Evolutionary conservation across 2,797 vertebrate species (phyloP).

Genomic region (Oreonectes daqikongensis): DNA sequence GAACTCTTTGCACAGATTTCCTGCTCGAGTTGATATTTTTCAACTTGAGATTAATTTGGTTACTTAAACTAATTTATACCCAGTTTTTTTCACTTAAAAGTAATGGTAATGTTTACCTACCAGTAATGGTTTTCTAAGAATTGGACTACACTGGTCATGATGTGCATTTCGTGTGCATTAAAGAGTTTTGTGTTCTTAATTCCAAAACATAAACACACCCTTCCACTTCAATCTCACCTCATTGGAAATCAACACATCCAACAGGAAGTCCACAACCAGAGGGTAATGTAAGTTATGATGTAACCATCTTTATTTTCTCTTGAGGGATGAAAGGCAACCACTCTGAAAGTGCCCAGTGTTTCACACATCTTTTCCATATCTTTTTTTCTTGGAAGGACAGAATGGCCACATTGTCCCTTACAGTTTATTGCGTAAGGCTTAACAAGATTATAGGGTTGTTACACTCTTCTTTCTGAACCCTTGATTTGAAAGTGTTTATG

Average conservation of each 20-base stretch:
- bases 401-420: constrained; percentile 46
- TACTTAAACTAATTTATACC: no score
- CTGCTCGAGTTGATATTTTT: no score
- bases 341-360: constrained; percentile 56
- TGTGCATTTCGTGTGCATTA: no score
- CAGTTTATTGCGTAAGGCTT: constrained; percentile 34
- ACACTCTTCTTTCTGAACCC: constrained; percentile 36
- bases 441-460: constrained; percentile 45
- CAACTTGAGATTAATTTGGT: no score
- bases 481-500: constrained; percentile 10
- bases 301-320: constrained; percentile 57
- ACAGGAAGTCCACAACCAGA: constrained; percentile 21
- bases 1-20: no score
- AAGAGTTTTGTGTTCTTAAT: no score
- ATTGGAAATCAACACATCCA: constrained; percentile 20
- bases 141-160: no score
- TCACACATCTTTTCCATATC: constrained; percentile 48
- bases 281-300: constrained; percentile 69
- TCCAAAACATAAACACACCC: constrained; percentile 13
- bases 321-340: constrained; percentile 58
- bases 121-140: no score
- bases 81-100: no score
- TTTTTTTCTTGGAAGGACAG: constrained; percentile 48
- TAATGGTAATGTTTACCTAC: no score
- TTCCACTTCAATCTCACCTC: not conserved